phyloP scores from a whole-genome alignment of 2,113 vertebrate species.

The Ploceus nigricollis region DNA sequence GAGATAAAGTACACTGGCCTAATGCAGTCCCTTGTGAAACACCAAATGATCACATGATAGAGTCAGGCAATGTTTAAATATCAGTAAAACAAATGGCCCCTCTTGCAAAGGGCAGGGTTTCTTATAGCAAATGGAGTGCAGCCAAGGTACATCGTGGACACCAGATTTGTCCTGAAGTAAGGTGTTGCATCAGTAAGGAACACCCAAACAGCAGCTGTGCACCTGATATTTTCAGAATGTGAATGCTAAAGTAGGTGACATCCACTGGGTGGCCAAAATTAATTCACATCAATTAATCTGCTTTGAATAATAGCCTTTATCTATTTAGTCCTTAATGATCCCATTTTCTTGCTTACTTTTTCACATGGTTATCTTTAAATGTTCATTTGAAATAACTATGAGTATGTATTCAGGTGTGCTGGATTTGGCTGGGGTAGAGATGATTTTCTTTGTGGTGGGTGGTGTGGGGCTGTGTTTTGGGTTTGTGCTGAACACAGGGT shows the following conservation, averaged over 20 bases:
- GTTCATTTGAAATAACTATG: background rate
- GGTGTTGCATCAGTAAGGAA: too few species aligned
- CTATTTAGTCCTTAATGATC: background rate
- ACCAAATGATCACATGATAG: rapidly evolving
- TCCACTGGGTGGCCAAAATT: background rate
- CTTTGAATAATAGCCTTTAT: background rate
- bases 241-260: background rate
- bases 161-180: background rate
- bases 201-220: background rate
- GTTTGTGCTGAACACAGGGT: background rate
- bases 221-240: background rate
- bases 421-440: background rate
- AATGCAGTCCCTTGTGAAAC: background rate
- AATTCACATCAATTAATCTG: background rate
- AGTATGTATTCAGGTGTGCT: background rate
- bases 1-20: background rate
- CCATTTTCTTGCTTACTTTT: background rate
- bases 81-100: background rate
- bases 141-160: too few species aligned
- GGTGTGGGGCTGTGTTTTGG: background rate
- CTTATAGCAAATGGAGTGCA: background rate
- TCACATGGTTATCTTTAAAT: background rate
- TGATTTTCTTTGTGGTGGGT: background rate
- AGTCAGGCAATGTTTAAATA: background rate
- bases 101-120: background rate